Conservation (phyloP, 53 echinoderm and acorn worm genomes). For the Paelopatides confundens region DNA sequence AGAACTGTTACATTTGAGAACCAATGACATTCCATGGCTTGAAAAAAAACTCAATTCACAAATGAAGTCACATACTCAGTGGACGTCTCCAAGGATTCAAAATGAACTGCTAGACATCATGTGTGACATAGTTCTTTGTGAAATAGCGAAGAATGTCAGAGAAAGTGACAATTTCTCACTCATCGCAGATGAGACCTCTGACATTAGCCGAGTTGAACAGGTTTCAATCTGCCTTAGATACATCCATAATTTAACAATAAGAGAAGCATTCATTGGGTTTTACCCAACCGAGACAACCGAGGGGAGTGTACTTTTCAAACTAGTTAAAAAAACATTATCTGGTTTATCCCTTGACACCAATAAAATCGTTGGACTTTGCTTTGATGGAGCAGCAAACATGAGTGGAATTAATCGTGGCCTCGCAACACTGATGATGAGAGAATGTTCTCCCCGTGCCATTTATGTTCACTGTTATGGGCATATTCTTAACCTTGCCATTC, state of each 20-base stretch:
- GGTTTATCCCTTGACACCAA: conserved; percentile 34
- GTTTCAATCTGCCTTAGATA: neutral
- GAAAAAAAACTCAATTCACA: neutral
- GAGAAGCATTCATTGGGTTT: conserved; percentile 36
- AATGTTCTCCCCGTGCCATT: conserved; percentile 27
- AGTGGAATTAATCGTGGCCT: conserved; percentile 24
- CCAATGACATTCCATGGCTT: conserved; percentile 7
- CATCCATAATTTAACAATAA: too few relatives aligned
- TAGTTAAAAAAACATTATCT: conserved; percentile 15
- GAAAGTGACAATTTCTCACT: neutral
- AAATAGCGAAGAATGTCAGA: neutral
- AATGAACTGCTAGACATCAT: neutral
- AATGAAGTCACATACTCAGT: neutral
- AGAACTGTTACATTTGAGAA: neutral
- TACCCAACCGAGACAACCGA: conserved; percentile 17
- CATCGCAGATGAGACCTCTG: conserved; percentile 13
- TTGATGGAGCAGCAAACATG: conserved; percentile 21
- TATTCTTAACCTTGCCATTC: conserved; percentile 22
- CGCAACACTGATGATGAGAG: neutral
- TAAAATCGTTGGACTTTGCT: conserved; percentile 34
- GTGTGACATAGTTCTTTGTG: neutral
- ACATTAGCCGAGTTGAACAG: conserved; percentile 7
- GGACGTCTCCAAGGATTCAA: conserved; percentile 8
- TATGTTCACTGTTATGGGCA: conserved; percentile 37
- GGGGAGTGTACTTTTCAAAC: conserved; percentile 1